Base-by-base conservation (phyloP, 2,888 invertebrate genomes). In the Lucinisca nassula region DNA sequence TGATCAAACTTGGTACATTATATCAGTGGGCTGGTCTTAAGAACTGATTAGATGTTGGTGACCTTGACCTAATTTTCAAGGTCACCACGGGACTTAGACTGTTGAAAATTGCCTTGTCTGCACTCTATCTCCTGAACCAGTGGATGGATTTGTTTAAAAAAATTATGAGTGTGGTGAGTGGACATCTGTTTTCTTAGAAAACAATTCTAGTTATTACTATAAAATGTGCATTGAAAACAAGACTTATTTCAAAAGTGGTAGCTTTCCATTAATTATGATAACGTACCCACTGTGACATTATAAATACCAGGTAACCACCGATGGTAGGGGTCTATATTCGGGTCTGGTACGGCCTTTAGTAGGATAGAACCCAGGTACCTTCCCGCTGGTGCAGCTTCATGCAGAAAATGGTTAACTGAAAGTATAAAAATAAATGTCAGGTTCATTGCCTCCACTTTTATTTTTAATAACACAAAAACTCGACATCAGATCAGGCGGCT, bases 251-350 rank as follows among this genome's bases (percentile, higher is more conserved):
- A n/a, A n/a, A n/a, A n/a, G n/a, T n/a, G n/a, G n/a, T n/a, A n/a
- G n/a, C n/a, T n/a, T 21, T 12, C 51, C 21, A 51, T 17, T 51
- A 17, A 51, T 51, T 17, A 51, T 3, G 21, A 51, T 4, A 10
- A 84, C 85, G 88, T 74, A 93, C 94, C 92, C 21, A 94, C 79
- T 80, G 85, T 91, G 8, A 94, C 88, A 14, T 89, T 92, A 79
- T 95, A 95, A 77, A 91, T 84, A 55, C 95, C 95, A 32, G 94
- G 93, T 24, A 92, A 75, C 95, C 95, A 94, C 81, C 87, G 81
- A 74, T 94, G 92, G 14, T 91, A 91, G 10, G 94, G 94, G 84
- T 95, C 94, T 89, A 94, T 94, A 58, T 92, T 75, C 0, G 93
- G 94, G 77, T 94, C 92, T n/a, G 91, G 92, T 72, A 92, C 76